Evolutionary conservation across 2,113 vertebrate genomes (phyloP).

Genomic region (Corvus hawaiiensis): DNA sequence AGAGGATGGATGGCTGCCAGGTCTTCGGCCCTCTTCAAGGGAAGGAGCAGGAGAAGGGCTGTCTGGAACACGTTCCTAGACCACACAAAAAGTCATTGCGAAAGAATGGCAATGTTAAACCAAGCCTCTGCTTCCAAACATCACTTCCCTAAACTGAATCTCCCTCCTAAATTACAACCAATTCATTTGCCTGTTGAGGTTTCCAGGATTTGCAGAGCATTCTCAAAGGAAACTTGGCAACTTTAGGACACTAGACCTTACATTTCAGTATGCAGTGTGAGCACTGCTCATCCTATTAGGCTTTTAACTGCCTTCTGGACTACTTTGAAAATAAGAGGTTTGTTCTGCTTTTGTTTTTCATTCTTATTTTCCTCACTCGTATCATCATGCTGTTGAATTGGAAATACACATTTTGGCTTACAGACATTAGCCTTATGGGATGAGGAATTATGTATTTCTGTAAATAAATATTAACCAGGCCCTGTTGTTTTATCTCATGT

Average conservation of each 20-base stretch:
- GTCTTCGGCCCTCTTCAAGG: slow-evolving; percentile 93
- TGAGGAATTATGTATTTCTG: not conserved
- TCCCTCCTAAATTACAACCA: not conserved
- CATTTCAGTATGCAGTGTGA: not conserved
- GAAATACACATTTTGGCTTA: not conserved
- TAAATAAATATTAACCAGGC: not conserved
- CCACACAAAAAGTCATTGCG: not conserved
- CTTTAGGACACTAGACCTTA: not conserved
- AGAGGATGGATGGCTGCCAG: slow-evolving; percentile 96
- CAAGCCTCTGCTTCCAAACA: not conserved
- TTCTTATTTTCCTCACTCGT: rapidly evolving
- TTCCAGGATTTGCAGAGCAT: not conserved
- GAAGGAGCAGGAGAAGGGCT: slow-evolving; percentile 96
- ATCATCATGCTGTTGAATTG: not conserved
- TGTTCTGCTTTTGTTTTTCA: not conserved
- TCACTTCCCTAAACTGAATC: not conserved
- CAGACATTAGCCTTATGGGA: not conserved
- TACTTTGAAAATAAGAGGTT: not conserved
- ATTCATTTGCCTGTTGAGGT: not conserved
- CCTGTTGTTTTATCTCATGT: not conserved
- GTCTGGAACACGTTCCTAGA: slow-evolving; percentile 92
- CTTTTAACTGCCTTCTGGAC: not conserved
- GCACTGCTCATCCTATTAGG: not conserved
- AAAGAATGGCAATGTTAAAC: not conserved
- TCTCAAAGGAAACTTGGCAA: not conserved